Evolutionary conservation across 1,140 invertebrate species (phyloP), one percentile per base, ranked within the genome.

Genomic region (Saccostrea cuccullata): DNA sequence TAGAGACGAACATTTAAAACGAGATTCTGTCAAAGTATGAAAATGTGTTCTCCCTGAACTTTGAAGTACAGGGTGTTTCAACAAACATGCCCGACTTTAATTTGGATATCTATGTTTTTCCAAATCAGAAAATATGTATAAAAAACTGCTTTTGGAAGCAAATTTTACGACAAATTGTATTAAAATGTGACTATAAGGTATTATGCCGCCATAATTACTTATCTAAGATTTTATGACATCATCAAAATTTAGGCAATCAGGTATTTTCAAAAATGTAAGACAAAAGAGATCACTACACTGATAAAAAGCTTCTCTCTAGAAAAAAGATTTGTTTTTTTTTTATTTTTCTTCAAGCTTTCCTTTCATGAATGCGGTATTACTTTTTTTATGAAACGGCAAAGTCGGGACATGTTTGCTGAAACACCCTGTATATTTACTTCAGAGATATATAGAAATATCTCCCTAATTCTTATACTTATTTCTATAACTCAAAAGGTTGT

Each of bases 191-290:
- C 26, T 26, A 70, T n/a, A 70, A 11, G 20, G 4, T 70, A 70
- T n/a, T 70, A 70, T 70, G 67, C 26, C 26, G 67, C 26, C 67
- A 23, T 70, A 70, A 70, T 70, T 70, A 70, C 20, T 70, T 1
- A 47, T 47, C 6, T 47, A 47, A 47, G 40, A 9, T 15, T 70
- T 70, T n/a, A 70, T 70, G 67, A 70, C 67, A 70, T 70, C 5
- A 70, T 70, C 67, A 26, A 70, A 70, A 70, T 12, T 64, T n/a
- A 64, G 26, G 67, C 26, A 26, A 8, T 70, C n/a, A 26, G 67
- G 67, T 70, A 70, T 70, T 70, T 70, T n/a, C n/a, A n/a, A n/a
- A 70, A 70, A 70, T 26, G 20, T n/a, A 70, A n/a, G 67, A 70
- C 26, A 70, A 70, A 70, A 70, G 23, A 26, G n/a, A 70, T 70